Evolutionary conservation across 1,140 invertebrate species (phyloP).

Genomic region (Panagrolaimus sp.): DNA sequence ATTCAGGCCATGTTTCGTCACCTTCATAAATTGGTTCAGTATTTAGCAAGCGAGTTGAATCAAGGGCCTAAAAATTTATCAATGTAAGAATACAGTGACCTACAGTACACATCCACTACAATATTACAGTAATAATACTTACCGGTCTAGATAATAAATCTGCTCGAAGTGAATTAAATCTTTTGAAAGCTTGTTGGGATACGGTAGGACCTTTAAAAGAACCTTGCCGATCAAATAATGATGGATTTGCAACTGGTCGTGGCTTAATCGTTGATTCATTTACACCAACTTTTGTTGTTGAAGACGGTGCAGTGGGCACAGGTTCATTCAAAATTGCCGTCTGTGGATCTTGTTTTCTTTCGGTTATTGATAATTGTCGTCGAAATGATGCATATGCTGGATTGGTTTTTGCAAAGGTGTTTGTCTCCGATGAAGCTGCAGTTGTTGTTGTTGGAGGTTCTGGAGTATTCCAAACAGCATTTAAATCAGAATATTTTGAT

Average conservation of each 20-base stretch:
- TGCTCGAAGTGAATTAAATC: constrained; percentile 37
- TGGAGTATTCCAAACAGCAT: constrained; percentile 7
- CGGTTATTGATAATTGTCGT: constrained; percentile 50
- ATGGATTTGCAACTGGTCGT: constrained; percentile 43
- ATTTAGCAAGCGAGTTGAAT: constrained; percentile 30
- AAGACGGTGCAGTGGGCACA: neutral
- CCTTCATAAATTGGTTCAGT: constrained; percentile 58
- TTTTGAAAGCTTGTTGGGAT: constrained; percentile 19
- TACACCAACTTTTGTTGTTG: constrained; percentile 10
- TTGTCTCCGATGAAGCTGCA: neutral
- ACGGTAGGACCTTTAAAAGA: constrained; percentile 31
- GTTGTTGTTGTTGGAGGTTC: neutral
- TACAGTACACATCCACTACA: too few species aligned
- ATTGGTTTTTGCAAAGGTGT: constrained; percentile 28
- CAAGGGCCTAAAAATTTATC: constrained; percentile 38
- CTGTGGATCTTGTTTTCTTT: constrained; percentile 53
- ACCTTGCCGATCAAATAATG: constrained; percentile 49
- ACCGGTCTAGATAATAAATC: constrained; percentile 27
- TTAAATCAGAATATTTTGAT: neutral
- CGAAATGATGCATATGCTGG: constrained; percentile 50
- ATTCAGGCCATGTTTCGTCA: constrained; percentile 36
- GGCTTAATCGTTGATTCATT: constrained; percentile 37
- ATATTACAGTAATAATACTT: too few species aligned
- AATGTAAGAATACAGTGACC: too few species aligned
- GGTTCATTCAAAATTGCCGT: constrained; percentile 50